phyloP scores from a whole-genome alignment of 2,113 vertebrate species.

The Sciurus niger region DNA sequence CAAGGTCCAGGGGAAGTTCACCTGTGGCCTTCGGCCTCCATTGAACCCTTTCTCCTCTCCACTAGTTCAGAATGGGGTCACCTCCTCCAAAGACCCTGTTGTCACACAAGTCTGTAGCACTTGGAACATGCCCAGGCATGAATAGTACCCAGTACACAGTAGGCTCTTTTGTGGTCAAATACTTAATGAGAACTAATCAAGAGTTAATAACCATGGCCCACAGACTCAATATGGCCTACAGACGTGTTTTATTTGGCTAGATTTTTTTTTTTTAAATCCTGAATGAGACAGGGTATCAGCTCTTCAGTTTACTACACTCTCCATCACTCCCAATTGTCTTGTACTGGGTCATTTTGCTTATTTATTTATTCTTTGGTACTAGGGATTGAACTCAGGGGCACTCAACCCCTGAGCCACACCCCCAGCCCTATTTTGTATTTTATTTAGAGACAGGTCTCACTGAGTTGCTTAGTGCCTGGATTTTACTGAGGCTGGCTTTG shows the following conservation, averaged over 20 bases:
- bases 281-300: not conserved
- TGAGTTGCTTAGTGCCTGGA: too few species aligned
- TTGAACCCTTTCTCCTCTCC: not conserved
- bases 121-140: not conserved
- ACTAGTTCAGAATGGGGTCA: not conserved
- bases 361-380: not conserved
- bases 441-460: too few species aligned
- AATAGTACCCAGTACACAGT: not conserved
- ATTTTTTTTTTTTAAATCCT: not conserved
- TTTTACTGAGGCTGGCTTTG: too few species aligned
- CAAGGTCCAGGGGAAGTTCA: not conserved
- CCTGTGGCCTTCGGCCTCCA: not conserved
- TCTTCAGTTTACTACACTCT: not conserved
- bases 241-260: not conserved
- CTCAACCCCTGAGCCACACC: too few species aligned
- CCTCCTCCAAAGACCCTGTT: not conserved
- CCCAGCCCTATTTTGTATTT: too few species aligned
- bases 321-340: not conserved
- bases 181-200: not conserved
- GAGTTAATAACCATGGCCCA: not conserved
- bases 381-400: too few species aligned
- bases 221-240: not conserved
- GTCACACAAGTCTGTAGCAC: not conserved
- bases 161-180: not conserved
- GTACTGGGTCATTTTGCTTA: not conserved